Evolutionary conservation across 1,140 invertebrate species (phyloP), one percentile per base, ranked within the genome.

Genomic region (Anastrepha ludens): DNA sequence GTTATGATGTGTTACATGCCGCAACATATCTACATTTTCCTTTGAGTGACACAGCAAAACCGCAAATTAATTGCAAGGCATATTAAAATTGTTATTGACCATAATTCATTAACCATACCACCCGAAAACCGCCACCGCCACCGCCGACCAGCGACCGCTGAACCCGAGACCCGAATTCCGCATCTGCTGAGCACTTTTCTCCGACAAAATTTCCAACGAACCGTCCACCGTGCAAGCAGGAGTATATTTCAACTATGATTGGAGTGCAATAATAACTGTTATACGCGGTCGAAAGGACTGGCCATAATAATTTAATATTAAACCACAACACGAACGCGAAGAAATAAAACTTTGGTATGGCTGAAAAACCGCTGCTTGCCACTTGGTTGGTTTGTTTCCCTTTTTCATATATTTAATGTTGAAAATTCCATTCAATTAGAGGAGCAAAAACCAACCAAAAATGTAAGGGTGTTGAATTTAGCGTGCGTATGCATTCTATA

Each of bases 41-140:
- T 81, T 9, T 81, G 47, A 20, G 47, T 81, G 47, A 81, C 74
- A 86, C 5, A 62, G 85, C 29, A 41, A 86, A 86, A 62, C 85
- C 88, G 90, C 90, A 92, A 92, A 92, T 92, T 92, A 92, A 92
- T 92, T 92, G 91, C 90, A 88, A 90, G 90, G 89, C 91, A 90
- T 91, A 91, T 91, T 91, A 58, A 86, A 86, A 86, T 90, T 91
- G 90, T 92, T 92, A 92, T 92, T 92, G 91, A 92, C 91, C 91
- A 92, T 92, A 92, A 92, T 92, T 92, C 86, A 87, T 70, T 87
- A 67, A 65, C 64, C 64, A 87, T 62, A 60, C 58, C 11, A n/a
- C 41, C 29, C n/a, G 13, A 41, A 13, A 41, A 41, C 29, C n/a
- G 39, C 50, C 29, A 41, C 29, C 29, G 29, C 29, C 29, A 29